Conservation (phyloP, 2,797 vertebrate species). For the Lycodopsis pacificus region DNA sequence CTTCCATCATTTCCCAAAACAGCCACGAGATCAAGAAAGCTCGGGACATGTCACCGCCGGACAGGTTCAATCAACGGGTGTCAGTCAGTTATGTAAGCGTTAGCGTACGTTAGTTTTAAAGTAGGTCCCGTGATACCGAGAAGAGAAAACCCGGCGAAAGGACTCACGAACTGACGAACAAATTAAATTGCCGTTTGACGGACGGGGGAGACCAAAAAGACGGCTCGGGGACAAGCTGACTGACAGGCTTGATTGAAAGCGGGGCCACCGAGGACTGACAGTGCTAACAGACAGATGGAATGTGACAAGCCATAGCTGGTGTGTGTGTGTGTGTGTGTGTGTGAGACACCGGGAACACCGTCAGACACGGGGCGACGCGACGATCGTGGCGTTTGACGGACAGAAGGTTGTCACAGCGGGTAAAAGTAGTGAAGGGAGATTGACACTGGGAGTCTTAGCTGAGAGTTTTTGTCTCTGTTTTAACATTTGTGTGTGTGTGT, state of each 20-base stretch:
- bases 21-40: slow-evolving; percentile 71
- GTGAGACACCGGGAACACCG: slow-evolving; percentile 59
- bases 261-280: slow-evolving; percentile 64
- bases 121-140: slow-evolving; percentile 41
- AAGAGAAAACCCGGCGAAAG: slow-evolving; percentile 29
- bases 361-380: slow-evolving; percentile 55
- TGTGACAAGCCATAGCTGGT: slow-evolving; percentile 75
- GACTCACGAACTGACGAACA: slow-evolving; percentile 57
- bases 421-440: slow-evolving; percentile 74
- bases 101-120: slow-evolving; percentile 29
- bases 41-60: slow-evolving; percentile 69
- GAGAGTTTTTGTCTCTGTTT: slow-evolving; percentile 56
- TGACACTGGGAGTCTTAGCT: slow-evolving; percentile 64
- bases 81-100: slow-evolving; percentile 72
- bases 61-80: slow-evolving; percentile 78
- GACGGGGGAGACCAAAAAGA: slow-evolving; percentile 50
- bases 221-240: slow-evolving; percentile 57
- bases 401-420: slow-evolving; percentile 75
- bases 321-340: slow-evolving; percentile 61
- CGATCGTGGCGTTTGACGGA: slow-evolving; percentile 75
- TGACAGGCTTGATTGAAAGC: slow-evolving; percentile 73
- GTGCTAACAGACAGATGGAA: slow-evolving; percentile 69
- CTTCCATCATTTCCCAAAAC: slow-evolving; percentile 62
- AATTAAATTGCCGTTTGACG: slow-evolving; percentile 65
- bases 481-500: slow-evolving; percentile 40